Base-by-base conservation (phyloP, 92 coral and sea anemone species). In the Actinernus sp. region DNA sequence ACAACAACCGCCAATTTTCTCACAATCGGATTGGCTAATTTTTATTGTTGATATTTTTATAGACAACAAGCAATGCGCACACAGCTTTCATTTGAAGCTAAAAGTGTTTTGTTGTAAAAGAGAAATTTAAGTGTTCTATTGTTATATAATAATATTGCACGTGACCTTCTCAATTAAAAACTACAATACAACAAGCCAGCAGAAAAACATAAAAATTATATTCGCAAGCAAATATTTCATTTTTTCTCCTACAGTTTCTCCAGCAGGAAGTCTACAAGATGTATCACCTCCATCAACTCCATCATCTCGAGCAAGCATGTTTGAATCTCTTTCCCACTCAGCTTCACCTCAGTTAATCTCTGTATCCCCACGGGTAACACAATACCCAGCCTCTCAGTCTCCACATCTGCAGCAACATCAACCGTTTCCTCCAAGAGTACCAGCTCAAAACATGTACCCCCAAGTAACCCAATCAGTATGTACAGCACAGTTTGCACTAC, bases 221-320 rank as follows among this genome's bases (percentile, higher is more conserved):
- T n/a, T n/a, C n/a, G n/a, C n/a, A n/a, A n/a, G n/a, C n/a, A n/a
- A n/a, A n/a, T n/a, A n/a, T n/a, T n/a, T n/a, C n/a, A 9, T 53
- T 38, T 67, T 49, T 55, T 46, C 0, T 26, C 14, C 33, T 51
- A 25, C 81, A 90, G 96, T 79, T 39, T 93, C 99, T 57, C 98
- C 98, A 36, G 83, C 86, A 11, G 90, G 90, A 65, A 94, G 95
- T 63, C 62, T 94, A 13, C 99, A 91, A 81, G 96, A 95, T 81
- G 93, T 95, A 26, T 95, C 99, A 5, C 99, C 99, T 19, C 92
- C 99, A 18, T 88, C 97, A 46, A 95, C 99, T 23, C 97, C 99
- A 37, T 85, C 93, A 24, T 87, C 97, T 38, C 80, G 91, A 8
- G 81, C 89, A 62, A 79, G 81, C 30, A 68, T 86, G 43, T 65